Base-by-base conservation (phyloP, 1,140 invertebrate species). In the Bursaphelenchus mucronatus region DNA sequence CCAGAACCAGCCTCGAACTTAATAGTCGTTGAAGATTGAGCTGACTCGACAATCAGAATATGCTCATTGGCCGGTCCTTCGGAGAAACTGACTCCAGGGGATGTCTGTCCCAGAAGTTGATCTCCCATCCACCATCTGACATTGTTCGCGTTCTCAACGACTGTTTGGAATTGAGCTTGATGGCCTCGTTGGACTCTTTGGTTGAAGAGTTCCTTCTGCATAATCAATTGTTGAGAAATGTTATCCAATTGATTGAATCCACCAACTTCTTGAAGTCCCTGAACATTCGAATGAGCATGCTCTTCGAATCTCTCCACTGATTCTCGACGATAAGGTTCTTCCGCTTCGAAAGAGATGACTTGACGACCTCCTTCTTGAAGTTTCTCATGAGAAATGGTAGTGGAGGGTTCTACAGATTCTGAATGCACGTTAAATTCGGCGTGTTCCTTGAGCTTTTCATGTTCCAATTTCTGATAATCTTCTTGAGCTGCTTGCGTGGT, bases 81-180 rank as follows among this genome's bases (percentile, higher is more conserved):
- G 13, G 19, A 40, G 30, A 59, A 11, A 1, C 40, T 13, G 43
- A 63, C 13, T 17, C 61, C 61, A 21, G 61, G 55, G 11, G 61
- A 64, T 41, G 61, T n/a, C 11, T 8, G 10, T 19, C n/a, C 41
- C 17, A 67, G 11, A 43, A 47, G 68, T 17, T 47, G 8, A 8
- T 52, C 74, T 55, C 61, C 63, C 53, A 57, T 56, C 44, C 45
- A 73, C 73, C 73, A 75, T 51, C 55, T 55, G 50, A 71, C 63
- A 19, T 61, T 46, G 65, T 21, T 62, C 3, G 68, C 67, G 41
- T 64, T 50, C 50, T 71, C 67, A 53, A 76, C 67, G 21, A 73
- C 70, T 30, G 71, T 66, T 43, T 68, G 56, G 68, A 77, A 76
- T 43, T 75, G 69, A 19, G 74, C 67, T 56, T 70, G 47, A 21